Evolutionary conservation across 2,113 vertebrate genomes (phyloP), one percentile per base, ranked within the genome.

Genomic region (Alethe castanea): DNA sequence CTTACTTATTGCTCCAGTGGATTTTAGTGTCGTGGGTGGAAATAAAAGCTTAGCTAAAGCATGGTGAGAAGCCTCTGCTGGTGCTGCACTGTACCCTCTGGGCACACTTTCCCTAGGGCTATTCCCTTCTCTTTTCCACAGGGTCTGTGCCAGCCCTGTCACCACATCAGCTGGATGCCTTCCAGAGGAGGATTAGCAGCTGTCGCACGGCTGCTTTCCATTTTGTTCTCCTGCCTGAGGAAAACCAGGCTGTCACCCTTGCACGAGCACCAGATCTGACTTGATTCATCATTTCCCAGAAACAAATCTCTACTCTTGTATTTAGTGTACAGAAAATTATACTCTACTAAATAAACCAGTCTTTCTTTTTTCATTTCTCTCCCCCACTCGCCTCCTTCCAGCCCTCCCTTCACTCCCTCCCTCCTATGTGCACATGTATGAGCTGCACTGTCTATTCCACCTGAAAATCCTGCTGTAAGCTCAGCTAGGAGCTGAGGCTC

Each of bases 11-110:
- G 60, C 54, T 88, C 31, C 80, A 92, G 57, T 1, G 3, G 36
- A 56, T 90, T 95, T 97, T 90, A 93, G 57, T 78, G 53, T 22
- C 81, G 66, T 77, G 54, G 44, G 48, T 74, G 48, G 45, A 95
- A 96, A 95, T 93, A 64, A 93, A 90, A 90, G 31, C 38, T 86
- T 18, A 81, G 14, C 26, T 79, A 69, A 88, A 90, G 28, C 52
- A 36, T 47, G 33, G 47, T 57, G 47, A 85, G 54, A 94, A 72
- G 38, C 24, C 31, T 85, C 29, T 45, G 4, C 8, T 64, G 22
- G 28, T 45, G 28, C 40, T 92, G 54, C 42, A 56, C 61, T 59
- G 10, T 36, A 10, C 62, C 69, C 48, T 92, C 67, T 74, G 44
- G 72, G 23, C 40, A 74, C 23, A 26, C 22, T 57, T 65, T 54